Evolutionary conservation across 2,113 vertebrate species (phyloP).

Genomic region (Cyprinodon variegatus): DNA sequence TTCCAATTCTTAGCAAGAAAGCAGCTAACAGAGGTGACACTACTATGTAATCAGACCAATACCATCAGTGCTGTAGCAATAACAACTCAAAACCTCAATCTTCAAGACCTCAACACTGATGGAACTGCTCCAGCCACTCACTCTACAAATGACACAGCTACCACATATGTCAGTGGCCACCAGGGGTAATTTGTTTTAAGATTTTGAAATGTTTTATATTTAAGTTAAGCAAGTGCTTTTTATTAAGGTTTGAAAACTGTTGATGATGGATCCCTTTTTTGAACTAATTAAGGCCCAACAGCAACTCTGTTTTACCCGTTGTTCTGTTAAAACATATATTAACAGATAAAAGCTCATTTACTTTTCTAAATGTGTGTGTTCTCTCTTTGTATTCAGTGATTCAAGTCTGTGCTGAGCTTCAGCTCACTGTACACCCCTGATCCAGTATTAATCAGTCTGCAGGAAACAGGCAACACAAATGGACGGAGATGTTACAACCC

Average conservation of each 20-base stretch:
- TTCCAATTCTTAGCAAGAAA: conserved; percentile 46
- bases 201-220: background rate
- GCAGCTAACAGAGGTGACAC: conserved; percentile 64
- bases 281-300: background rate
- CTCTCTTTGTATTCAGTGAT: conserved; percentile 6
- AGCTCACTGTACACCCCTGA: conserved; percentile 20
- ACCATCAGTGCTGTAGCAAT: conserved; percentile 52
- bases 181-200: conserved; percentile 50
- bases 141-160: conserved; percentile 47
- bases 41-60: conserved; percentile 61
- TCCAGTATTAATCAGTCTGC: conserved; percentile 22
- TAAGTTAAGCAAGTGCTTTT: background rate
- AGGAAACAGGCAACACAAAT: conserved; percentile 18
- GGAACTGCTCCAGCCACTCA: conserved; percentile 29
- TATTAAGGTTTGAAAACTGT: background rate
- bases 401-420: conserved; percentile 45
- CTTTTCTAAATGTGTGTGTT: background rate
- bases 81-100: conserved; percentile 57
- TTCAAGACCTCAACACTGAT: conserved; percentile 62
- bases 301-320: background rate
- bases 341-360: conserved; percentile 2
- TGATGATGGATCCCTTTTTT: background rate
- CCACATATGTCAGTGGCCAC: conserved; percentile 60
- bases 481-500: conserved; percentile 23
- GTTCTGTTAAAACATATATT: conserved; percentile 12